Evolutionary conservation across 2,888 invertebrate species (phyloP).

Genomic region (Lottia scabra): DNA sequence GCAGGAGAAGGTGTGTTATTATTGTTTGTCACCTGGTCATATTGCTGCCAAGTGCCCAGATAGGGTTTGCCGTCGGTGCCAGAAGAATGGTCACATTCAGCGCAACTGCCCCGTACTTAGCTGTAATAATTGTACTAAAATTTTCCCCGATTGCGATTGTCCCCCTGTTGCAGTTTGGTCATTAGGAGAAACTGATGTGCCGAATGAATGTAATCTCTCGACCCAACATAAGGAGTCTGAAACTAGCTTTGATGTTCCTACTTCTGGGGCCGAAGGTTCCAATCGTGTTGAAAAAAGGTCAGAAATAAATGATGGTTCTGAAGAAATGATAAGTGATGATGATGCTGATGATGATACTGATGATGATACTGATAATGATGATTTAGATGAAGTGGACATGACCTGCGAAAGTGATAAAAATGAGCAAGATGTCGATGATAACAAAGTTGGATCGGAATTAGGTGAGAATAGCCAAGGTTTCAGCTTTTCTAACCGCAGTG

Average conservation of each 20-base stretch:
- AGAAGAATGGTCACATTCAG: neutral
- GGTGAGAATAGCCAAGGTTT: neutral
- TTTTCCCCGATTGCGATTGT: neutral
- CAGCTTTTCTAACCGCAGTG: no score
- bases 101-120: neutral
- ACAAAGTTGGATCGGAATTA: neutral
- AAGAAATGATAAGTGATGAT: neutral
- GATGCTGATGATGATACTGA: neutral
- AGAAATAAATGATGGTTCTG: neutral
- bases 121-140: neutral
- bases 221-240: neutral
- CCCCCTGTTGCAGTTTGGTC: neutral
- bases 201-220: neutral
- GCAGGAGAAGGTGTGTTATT: neutral
- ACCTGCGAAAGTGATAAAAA: no score
- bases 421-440: neutral
- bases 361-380: neutral
- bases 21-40: neutral
- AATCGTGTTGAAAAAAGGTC: neutral
- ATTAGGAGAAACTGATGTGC: neutral
- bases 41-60: neutral
- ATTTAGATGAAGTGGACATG: no score
- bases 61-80: neutral
- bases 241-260: no score
- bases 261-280: neutral